Percentiles rank a stretch among this genome's conserved stretches.
These are phyloP conservation scores for Homalodisca vitripennis DNA, from an alignment of 1,140 invertebrate species.

Conservation along the genomic window DNA sequence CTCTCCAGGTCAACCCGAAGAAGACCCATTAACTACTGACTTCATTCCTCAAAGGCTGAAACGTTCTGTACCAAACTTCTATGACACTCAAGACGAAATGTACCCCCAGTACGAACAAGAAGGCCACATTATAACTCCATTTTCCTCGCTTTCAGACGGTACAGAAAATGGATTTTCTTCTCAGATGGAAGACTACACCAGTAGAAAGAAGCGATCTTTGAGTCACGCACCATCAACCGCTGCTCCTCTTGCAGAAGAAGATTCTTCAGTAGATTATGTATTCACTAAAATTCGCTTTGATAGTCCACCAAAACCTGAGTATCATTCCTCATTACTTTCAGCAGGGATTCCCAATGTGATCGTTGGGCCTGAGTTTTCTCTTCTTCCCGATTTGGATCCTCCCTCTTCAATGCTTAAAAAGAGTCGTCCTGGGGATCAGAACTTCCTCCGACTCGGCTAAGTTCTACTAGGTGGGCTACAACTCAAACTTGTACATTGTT, in stretches of 20 bases:
- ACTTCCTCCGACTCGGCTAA: conserved; percentile 26
- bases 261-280: not conserved
- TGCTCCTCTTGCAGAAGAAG: not conserved
- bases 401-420: conserved; percentile 1
- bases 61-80: conserved; percentile 5
- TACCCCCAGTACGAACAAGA: not conserved
- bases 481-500: not conserved
- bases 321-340: conserved; percentile 10
- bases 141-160: not conserved
- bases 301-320: not conserved
- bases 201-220: conserved; percentile 9
- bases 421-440: not conserved
- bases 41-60: conserved; percentile 23
- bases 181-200: not conserved
- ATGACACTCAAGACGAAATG: not conserved
- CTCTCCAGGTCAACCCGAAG: not conserved
- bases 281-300: not conserved
- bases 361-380: conserved; percentile 31
- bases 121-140: not conserved
- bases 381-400: conserved; percentile 24
- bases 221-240: not conserved
- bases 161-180: not conserved
- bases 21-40: not conserved
- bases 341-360: conserved; percentile 30
- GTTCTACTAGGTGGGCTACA: not conserved